Evolutionary conservation across 1,140 invertebrate genomes (phyloP), one percentile per base, ranked within the genome.

Genomic region (Drosophila burlai): DNA sequence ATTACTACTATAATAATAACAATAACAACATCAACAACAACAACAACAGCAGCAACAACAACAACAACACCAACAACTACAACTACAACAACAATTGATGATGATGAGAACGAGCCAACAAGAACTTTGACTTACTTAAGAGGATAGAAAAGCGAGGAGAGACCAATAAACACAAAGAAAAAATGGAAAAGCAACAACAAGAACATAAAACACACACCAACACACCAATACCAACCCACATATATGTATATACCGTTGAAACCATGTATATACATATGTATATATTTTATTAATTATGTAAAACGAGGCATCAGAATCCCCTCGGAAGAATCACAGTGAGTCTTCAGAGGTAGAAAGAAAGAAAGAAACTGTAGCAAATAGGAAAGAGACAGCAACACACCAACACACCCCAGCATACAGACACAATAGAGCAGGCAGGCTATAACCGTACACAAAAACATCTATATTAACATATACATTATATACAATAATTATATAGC

Each of bases 1-100:
- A 92, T 87, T 91, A 92, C 81, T 92, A 92, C 64, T 91, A 92
- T 75, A 84, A 92, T 77, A 91, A 84, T 91, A 86, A 90, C 73
- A 86, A 91, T 73, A 85, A 92, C 61, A 85, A 83, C 64, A 81
- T 80, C 75, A 89, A 73, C 73, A 91, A 80, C 73, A 71, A 81
- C 71, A 85, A 55, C 62, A 77, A 55, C 67, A 75, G 24, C 76
- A 74, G 49, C 78, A 80, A 16, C 72, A 78, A 62, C 58, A 60
- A 11, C 55, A 81, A 18, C 64, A 78, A 40, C 57, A 58, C 50
- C 67, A 74, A 16, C 79, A 80, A 75, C 57, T 81, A 80, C 59
- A 87, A 89, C 76, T 77, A 87, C 59, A 87, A 89, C 80, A 81
- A 85, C 82, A 89, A 87, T 78, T 87, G 63, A 84, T 65, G 60